Percentiles rank a stretch among this genome's conserved stretches.
These are phyloP conservation scores for Keiferia lycopersicella DNA, from an alignment of 2,888 invertebrate species.

Conservation along the genomic window DNA sequence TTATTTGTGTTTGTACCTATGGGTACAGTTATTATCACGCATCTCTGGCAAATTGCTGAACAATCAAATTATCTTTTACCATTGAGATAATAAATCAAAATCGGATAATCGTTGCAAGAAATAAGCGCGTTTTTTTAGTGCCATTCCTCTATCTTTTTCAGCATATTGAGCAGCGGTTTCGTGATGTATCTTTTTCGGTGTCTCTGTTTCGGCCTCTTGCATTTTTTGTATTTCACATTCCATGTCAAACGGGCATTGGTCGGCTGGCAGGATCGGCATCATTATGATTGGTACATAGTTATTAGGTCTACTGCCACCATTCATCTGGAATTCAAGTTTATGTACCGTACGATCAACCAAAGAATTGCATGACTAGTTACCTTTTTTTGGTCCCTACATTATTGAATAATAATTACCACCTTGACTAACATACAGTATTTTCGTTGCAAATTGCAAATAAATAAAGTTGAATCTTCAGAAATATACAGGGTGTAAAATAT, in stretches of 20 bases:
- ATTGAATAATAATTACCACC: no score
- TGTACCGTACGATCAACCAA: no score
- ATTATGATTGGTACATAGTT: conserved; percentile 67
- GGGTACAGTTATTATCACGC: no score
- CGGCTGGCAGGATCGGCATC: conserved; percentile 69
- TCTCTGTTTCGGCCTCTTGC: conserved; percentile 47
- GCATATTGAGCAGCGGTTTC: conserved; percentile 14
- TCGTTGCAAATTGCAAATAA: no score
- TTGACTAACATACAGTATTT: no score
- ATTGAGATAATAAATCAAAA: conserved; percentile 70
- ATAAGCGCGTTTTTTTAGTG: conserved; percentile 59
- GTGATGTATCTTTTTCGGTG: conserved; percentile 42
- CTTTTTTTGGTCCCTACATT: no score
- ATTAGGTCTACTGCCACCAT: conserved; percentile 44
- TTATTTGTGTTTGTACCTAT: no score
- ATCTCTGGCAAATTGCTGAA: neutral
- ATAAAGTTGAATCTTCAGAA: no score
- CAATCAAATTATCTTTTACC: conserved; percentile 48
- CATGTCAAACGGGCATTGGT: conserved; percentile 69
- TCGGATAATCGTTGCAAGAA: conserved; percentile 65
- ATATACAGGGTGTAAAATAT: no score
- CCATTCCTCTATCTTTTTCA: conserved; percentile 49
- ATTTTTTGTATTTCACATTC: conserved; percentile 61
- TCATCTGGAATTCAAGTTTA: neutral
- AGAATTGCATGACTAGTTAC: no score